phyloP scores from a whole-genome alignment of 2,113 vertebrate genomes.

The Cacatua alba region DNA sequence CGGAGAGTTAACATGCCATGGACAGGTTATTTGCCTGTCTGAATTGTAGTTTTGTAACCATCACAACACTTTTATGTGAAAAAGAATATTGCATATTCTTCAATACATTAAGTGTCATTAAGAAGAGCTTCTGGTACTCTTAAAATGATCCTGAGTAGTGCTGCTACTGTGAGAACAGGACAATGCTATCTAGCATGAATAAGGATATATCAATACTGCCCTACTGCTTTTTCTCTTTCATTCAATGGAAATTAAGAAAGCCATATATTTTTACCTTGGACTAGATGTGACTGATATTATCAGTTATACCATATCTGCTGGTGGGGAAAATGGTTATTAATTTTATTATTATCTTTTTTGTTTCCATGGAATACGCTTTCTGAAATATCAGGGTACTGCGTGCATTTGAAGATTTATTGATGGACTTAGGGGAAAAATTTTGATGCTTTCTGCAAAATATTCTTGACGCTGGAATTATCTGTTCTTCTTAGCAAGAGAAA shows the following conservation, averaged over 20 bases:
- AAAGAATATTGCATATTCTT: background rate
- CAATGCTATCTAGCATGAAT: background rate
- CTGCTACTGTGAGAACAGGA: background rate
- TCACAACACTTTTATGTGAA: background rate
- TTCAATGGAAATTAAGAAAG: background rate
- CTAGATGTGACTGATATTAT: background rate
- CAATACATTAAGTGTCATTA: background rate
- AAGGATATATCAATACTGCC: background rate
- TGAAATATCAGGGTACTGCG: background rate
- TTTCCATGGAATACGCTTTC: background rate
- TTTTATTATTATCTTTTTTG: background rate
- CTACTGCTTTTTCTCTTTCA: background rate
- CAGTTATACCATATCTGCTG: background rate
- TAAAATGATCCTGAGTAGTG: background rate
- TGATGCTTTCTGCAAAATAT: background rate
- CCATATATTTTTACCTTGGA: background rate
- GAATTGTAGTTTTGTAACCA: background rate
- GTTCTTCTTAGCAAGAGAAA: background rate
- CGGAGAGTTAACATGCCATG: background rate
- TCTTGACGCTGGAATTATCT: background rate
- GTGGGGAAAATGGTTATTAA: background rate
- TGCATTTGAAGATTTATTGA: background rate
- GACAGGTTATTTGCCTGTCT: background rate
- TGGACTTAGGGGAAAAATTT: background rate
- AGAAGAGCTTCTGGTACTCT: background rate